phyloP scores from a whole-genome alignment of 2,797 vertebrate species.

The Chrosomus eos region DNA sequence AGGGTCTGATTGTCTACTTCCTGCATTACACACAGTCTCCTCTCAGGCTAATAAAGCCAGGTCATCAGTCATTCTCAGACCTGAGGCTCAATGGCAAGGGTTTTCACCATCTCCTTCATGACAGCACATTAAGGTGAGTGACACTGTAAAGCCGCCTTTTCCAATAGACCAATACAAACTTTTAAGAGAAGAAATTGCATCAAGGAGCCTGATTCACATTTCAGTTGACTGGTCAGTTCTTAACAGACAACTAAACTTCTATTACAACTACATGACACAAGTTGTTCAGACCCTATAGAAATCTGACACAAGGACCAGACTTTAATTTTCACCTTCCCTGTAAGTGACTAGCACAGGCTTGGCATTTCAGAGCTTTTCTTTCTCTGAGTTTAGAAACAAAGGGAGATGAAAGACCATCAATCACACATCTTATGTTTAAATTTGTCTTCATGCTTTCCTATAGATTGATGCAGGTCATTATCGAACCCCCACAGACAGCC shows the following conservation, averaged over 20 bases:
- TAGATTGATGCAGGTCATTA: conserved; percentile 40
- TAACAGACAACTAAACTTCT: conserved; percentile 23
- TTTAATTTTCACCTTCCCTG: not conserved
- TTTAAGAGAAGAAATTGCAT: conserved; percentile 7
- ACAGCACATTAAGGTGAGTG: not conserved
- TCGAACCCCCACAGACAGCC: not conserved
- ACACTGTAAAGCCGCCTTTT: not conserved
- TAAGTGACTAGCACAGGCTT: not conserved
- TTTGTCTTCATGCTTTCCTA: conserved; percentile 17
- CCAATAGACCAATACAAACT: conserved; percentile 1
- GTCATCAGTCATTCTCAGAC: conserved; percentile 11
- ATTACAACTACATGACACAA: conserved; percentile 25
- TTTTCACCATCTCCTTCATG: conserved; percentile 10
- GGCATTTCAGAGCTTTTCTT: not conserved
- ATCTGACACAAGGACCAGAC: conserved; percentile 21
- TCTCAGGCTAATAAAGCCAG: conserved; percentile 1
- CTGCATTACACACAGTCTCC: not conserved
- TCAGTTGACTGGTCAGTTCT: conserved; percentile 30
- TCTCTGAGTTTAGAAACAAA: not conserved
- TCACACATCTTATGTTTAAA: conserved; percentile 11
- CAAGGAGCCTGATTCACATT: conserved; percentile 13
- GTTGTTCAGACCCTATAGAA: not conserved
- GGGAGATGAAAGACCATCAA: conserved; percentile 17
- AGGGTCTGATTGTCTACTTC: conserved; percentile 11
- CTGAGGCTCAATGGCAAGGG: conserved; percentile 10